Conservation (phyloP, 2,888 invertebrate species). For the Isoperla grammatica region DNA sequence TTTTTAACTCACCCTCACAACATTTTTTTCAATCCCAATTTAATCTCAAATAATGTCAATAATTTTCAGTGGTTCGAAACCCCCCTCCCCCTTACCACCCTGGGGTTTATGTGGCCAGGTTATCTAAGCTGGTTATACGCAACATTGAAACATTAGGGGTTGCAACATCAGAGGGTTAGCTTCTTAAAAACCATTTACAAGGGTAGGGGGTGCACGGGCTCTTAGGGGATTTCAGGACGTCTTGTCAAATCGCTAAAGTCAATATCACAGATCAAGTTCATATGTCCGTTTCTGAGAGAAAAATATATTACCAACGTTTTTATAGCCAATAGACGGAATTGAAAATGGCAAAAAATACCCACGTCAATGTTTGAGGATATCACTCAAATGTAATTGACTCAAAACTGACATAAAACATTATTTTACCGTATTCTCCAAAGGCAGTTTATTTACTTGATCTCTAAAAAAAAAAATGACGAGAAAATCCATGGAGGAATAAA, state of each 20-base stretch:
- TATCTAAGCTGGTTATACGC: constrained; percentile 27
- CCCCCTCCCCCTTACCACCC: neutral
- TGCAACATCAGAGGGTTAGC: neutral
- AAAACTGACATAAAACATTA: constrained; percentile 16
- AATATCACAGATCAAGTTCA: constrained; percentile 29
- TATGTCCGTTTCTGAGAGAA: constrained; percentile 18
- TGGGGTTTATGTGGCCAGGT: constrained; percentile 14
- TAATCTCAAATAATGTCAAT: constrained; percentile 37
- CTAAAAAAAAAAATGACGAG: constrained; percentile 3
- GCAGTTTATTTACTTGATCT: constrained; percentile 14
- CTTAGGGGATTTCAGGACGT: constrained; percentile 14
- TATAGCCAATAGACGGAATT: constrained; percentile 20
- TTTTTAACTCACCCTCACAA: constrained; percentile 10
- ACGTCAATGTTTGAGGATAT: constrained; percentile 19
- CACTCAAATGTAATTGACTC: constrained; percentile 16
- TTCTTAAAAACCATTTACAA: constrained; percentile 29
- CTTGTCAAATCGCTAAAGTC: constrained; percentile 31
- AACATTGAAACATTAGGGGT: constrained; percentile 21
- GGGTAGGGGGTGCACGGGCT: constrained; percentile 8
- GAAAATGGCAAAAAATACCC: constrained; percentile 17
- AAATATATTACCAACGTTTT: constrained; percentile 17
- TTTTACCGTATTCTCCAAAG: constrained; percentile 14
- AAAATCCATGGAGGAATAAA: constrained; percentile 10
- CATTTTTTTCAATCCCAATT: constrained; percentile 38
- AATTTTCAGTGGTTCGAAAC: constrained; percentile 30